Conservation (phyloP, 1,140 invertebrate species). For the Luehdorfia chinensis region DNA sequence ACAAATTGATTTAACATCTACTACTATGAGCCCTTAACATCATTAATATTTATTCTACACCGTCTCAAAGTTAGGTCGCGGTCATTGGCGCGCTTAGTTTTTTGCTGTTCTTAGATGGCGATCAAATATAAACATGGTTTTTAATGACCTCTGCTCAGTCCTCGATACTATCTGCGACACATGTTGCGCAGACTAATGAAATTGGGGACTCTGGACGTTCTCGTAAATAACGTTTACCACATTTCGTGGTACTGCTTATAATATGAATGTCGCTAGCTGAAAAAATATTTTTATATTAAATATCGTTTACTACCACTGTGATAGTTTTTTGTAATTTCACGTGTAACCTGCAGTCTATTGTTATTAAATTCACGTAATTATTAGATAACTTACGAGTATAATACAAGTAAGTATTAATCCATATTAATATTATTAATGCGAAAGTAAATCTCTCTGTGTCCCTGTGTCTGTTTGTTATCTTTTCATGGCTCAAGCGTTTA, state of each 20-base stretch:
- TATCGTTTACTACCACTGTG: too few species aligned
- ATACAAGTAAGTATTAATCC: too few species aligned
- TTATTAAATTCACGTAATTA: too few species aligned
- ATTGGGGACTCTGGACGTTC: constrained; percentile 40
- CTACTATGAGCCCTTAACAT: constrained; percentile 7
- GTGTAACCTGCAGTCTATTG: too few species aligned
- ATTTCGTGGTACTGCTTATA: neutral
- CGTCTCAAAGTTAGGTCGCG: constrained; percentile 8
- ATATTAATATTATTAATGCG: too few species aligned
- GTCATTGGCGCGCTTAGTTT: constrained; percentile 33
- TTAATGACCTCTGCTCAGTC: constrained; percentile 35
- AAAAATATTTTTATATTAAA: neutral
- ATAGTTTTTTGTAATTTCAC: too few species aligned
- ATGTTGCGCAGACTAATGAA: constrained; percentile 56
- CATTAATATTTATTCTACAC: constrained; percentile 8
- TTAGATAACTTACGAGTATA: too few species aligned
- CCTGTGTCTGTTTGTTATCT: too few species aligned
- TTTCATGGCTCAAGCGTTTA: too few species aligned
- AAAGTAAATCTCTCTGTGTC: too few species aligned
- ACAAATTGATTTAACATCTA: too few species aligned
- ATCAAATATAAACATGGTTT: constrained; percentile 43
- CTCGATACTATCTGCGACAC: constrained; percentile 52
- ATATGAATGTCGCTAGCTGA: neutral
- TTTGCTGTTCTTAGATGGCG: constrained; percentile 24
- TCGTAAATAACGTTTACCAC: constrained; percentile 27